These are phyloP conservation scores for Metaphire vulgaris DNA, from an alignment of 1,140 invertebrate genomes.

Conservation along the genomic window DNA sequence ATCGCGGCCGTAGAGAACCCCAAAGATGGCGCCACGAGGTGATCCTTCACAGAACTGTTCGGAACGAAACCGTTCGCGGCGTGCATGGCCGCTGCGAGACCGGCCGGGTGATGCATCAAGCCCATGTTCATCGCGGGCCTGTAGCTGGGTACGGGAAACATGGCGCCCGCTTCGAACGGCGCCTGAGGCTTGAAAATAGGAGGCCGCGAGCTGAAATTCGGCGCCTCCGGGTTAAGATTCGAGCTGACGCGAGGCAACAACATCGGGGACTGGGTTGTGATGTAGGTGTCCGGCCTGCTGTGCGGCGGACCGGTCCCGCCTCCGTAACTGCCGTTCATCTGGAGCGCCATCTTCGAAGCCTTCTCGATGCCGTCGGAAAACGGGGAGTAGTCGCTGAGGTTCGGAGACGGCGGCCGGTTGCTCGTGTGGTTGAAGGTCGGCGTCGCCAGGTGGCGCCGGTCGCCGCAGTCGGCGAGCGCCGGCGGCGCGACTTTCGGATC, in stretches of 20 bases:
- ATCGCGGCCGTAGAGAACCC: no score
- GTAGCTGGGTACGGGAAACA: neutral
- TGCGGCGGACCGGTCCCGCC: neutral
- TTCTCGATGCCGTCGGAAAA: neutral
- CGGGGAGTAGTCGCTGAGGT: conserved; percentile 7
- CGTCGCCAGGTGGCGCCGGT: neutral
- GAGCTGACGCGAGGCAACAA: conserved; percentile 1
- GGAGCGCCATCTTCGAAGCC: neutral
- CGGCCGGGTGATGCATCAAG: neutral
- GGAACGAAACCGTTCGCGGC: neutral
- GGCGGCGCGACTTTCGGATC: neutral
- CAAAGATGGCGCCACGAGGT: neutral
- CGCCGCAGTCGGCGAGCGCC: neutral
- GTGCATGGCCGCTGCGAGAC: neutral
- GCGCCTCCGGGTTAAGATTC: conserved; percentile 16
- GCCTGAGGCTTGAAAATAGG: neutral
- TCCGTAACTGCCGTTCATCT: neutral
- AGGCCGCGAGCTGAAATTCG: conserved; percentile 10
- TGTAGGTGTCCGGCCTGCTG: neutral
- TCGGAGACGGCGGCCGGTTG: neutral
- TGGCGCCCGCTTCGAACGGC: neutral
- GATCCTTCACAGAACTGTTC: neutral
- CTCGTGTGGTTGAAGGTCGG: neutral
- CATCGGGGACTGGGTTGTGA: neutral
- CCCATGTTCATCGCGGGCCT: neutral